Base-by-base conservation (phyloP, 1,140 invertebrate genomes). In the Ooceraea biroi region DNA sequence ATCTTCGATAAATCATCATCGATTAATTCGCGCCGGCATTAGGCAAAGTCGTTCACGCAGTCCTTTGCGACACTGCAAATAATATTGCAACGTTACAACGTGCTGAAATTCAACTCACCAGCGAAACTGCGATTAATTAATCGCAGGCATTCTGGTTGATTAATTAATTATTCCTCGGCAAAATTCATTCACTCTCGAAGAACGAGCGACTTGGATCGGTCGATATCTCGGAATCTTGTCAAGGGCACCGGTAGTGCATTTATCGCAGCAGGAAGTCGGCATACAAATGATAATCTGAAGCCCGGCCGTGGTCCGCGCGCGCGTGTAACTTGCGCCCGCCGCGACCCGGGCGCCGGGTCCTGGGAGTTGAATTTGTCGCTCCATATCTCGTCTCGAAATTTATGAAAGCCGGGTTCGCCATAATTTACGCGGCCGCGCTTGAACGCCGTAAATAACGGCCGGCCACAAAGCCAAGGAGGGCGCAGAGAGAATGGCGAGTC, bases 301-400 rank as follows among this genome's bases (percentile, higher is more conserved):
- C n/a, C 52, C 27, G 57, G 66, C 48, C 50, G 50, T 69, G 57
- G 66, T 58, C 30, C 22, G 22, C 82, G 52, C 50, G 12, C 74
- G 74, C 82, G 58, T 82, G 78, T 72, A 82, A 82, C 60, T 86
- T 73, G 83, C 68, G 77, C 55, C 44, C 66, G n/a, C 30, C 55
- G 69, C 77, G 69, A 85, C 48, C 87, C 19, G 87, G 74, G 82
- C 86, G 85, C 86, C 84, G 44, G 87, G 83, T 60, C 85, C 88
- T 72, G 82, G 84, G 90, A 91, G 87, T 90, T 90, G 88, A 91
- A 91, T 91, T 91, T 91, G 90, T 91, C 90, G 90, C 90, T 91
- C 90, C 90, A 90, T 91, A 91, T 91, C 90, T 90, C 87, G 85
- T 85, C 78, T 30, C n/a, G 74, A 83, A 90, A 91, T 91, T 91